Evolutionary conservation across 2,113 vertebrate species (phyloP).

Genomic region (Dolichallabes microphthalmus): DNA sequence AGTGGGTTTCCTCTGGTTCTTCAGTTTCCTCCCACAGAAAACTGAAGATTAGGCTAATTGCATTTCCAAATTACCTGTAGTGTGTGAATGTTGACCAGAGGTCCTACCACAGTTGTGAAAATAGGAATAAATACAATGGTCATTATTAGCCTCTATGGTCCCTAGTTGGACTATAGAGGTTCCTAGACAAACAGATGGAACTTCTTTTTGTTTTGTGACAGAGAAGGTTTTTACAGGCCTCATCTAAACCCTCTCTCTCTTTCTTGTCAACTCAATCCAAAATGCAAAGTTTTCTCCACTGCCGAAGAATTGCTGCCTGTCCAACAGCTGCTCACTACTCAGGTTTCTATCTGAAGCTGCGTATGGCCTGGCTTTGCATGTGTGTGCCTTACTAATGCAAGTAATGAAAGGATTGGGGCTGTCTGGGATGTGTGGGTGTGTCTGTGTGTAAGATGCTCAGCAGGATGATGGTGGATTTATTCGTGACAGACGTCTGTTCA

Average conservation of each 20-base stretch:
- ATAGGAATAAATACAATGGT: too few species aligned
- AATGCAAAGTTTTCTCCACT: neutral
- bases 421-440: neutral
- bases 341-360: neutral
- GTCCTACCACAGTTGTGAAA: too few species aligned
- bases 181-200: too few species aligned
- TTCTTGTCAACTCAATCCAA: neutral
- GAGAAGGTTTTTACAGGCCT: neutral
- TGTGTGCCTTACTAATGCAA: neutral
- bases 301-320: neutral
- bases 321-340: neutral
- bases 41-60: too few species aligned
- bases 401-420: conserved; percentile 5
- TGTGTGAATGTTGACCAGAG: too few species aligned
- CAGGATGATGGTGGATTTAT: conserved; percentile 26
- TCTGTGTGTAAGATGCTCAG: conserved; percentile 1
- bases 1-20: too few species aligned
- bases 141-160: too few species aligned
- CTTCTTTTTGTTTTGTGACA: neutral
- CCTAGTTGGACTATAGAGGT: too few species aligned
- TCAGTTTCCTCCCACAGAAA: too few species aligned
- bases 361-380: neutral
- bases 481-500: conserved; percentile 7
- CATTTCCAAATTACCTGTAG: too few species aligned
- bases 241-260: neutral